Evolutionary conservation across 2,113 vertebrate species (phyloP).

Genomic region (Bothrops jararaca): DNA sequence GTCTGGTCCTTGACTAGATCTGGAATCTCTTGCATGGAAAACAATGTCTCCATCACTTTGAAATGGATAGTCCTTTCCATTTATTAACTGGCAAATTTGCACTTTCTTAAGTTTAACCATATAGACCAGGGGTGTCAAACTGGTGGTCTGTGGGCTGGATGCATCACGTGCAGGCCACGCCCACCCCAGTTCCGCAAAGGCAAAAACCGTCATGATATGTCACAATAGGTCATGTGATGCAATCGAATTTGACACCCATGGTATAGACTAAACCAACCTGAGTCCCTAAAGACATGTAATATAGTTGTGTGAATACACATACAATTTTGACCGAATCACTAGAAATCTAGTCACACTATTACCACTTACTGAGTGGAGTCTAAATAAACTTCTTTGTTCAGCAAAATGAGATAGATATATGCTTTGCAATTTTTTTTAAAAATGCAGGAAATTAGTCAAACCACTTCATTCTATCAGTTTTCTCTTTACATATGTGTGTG

Average conservation of each 20-base stretch:
- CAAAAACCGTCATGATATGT: too few species aligned
- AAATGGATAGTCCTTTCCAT: background rate
- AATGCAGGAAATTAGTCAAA: background rate
- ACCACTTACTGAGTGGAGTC: too few species aligned
- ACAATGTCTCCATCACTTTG: background rate
- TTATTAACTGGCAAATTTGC: background rate
- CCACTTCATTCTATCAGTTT: background rate
- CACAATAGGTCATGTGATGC: too few species aligned
- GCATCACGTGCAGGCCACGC: too few species aligned
- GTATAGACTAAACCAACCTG: background rate
- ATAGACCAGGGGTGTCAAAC: background rate
- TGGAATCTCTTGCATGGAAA: background rate
- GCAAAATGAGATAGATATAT: background rate
- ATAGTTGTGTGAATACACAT: background rate
- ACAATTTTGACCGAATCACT: background rate
- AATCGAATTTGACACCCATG: too few species aligned
- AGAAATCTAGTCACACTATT: background rate
- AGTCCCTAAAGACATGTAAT: background rate
- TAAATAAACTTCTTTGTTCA: background rate
- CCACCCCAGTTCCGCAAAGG: too few species aligned
- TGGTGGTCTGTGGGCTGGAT: too few species aligned
- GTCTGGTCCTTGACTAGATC: too few species aligned
- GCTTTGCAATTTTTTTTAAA: background rate
- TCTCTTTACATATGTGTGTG: background rate
- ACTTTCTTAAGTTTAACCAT: background rate